Base-by-base conservation (phyloP, 1,140 invertebrate species). In the Drosophila biarmipes region DNA sequence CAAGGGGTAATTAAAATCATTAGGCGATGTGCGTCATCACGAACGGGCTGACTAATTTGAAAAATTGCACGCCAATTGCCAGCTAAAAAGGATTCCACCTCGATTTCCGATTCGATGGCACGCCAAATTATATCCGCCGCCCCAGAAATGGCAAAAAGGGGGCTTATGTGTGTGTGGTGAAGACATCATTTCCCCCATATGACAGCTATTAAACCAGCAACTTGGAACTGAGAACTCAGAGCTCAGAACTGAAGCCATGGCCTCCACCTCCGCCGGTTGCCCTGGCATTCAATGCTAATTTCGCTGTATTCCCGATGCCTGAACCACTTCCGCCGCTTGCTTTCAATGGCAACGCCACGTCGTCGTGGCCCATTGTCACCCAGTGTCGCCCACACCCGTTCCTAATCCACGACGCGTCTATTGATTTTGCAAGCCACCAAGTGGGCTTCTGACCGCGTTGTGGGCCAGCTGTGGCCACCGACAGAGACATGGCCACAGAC, bases 251-350 rank as follows among this genome's bases (percentile, higher is more conserved):
- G 2, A 10, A 12, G 7, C 31, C 34, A 43, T 17, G 12, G 4
- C 40, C n/a, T 2, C 11, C 48, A 37, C n/a, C 29, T 24, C 19
- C 17, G n/a, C n/a, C 14, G 35, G 10, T 43, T 55, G 31, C 52
- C 62, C 43, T 56, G 72, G 12, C 63, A 80, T 75, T 80, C 78
- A 80, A 80, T 76, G 78, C 72, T 80, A 80, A 80, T 80, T 80
- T 64, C 27, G 38, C 56, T 68, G 49, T 66, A 53, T 66, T 52
- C 53, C 62, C 73, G 37, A 51, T 53, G 53, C 53, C 79, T 59
- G 57, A 56, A 73, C 54, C 69, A 87, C 78, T 87, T 87, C 82
- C 82, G 82, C 75, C 75, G 78, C 87, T 87, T 86, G 82, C 87
- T 86, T 86, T 82, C 82, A 87, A 86, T 86, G 84, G 79, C 82